Conservation (phyloP, 2,797 vertebrate genomes). For the Clarias platycephalus region DNA sequence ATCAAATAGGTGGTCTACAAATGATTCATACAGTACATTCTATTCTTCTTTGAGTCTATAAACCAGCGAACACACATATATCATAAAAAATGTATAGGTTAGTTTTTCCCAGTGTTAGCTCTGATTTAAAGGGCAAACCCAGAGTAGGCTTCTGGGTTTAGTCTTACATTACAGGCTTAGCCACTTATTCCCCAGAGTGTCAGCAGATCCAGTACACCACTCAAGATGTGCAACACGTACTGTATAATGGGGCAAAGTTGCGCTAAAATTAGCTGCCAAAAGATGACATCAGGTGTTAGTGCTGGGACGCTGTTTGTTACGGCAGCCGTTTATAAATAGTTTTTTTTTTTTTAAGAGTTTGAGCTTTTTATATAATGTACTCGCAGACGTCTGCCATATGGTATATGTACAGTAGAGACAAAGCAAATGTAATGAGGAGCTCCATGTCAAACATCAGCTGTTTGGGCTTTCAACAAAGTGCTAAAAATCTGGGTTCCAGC, state of each 20-base stretch:
- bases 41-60: background rate
- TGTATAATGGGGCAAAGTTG: constrained; percentile 68
- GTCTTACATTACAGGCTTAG: constrained; percentile 14
- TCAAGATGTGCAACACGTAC: constrained; percentile 49
- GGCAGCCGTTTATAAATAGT: constrained; percentile 56
- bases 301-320: constrained; percentile 59
- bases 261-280: constrained; percentile 66
- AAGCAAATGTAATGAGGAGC: background rate
- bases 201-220: constrained; percentile 25
- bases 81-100: background rate
- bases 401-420: background rate
- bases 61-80: background rate
- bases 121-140: constrained; percentile 17
- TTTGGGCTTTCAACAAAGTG: background rate
- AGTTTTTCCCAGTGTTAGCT: background rate
- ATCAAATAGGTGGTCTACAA: too few relatives aligned
- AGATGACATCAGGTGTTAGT: constrained; percentile 67
- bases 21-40: too few relatives aligned
- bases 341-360: background rate
- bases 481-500: background rate
- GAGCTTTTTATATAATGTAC: constrained; percentile 26
- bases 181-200: background rate
- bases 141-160: background rate
- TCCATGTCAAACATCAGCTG: constrained; percentile 16
- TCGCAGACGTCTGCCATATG: constrained; percentile 5